These are phyloP conservation scores for Scomber japonicus DNA, from an alignment of 2,113 vertebrate genomes.

Conservation along the genomic window DNA sequence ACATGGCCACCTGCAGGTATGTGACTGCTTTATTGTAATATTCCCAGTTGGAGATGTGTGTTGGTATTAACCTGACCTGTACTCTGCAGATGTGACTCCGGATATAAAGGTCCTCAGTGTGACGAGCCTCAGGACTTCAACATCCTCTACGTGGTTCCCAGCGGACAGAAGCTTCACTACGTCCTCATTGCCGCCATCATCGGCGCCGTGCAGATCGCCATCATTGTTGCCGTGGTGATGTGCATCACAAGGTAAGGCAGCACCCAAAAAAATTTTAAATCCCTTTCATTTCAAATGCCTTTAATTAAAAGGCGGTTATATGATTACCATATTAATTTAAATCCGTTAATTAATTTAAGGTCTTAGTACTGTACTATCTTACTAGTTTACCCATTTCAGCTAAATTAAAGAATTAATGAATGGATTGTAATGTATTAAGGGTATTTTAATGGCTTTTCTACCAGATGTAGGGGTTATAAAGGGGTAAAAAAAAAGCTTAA, in stretches of 20 bases:
- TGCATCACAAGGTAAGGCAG: conserved; percentile 92
- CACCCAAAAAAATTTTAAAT: too few relatives aligned
- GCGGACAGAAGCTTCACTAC: conserved; percentile 96
- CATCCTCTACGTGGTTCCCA: conserved; percentile 97
- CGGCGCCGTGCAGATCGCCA: conserved; percentile 95
- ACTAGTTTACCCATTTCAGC: too few relatives aligned
- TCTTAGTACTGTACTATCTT: too few relatives aligned
- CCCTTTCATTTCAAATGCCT: too few relatives aligned
- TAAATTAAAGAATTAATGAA: too few relatives aligned
- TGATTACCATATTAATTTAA: too few relatives aligned
- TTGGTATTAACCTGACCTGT: background rate
- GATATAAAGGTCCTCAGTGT: conserved; percentile 94
- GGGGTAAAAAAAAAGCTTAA: too few relatives aligned
- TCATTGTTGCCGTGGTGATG: conserved; percentile 98
- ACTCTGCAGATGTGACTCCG: conserved; percentile 90
- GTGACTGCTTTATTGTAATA: conserved; percentile 42
- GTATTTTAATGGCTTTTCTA: too few relatives aligned
- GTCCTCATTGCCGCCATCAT: conserved; percentile 97
- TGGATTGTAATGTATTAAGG: too few relatives aligned
- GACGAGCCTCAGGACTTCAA: conserved; percentile 96
- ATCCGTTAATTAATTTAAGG: too few relatives aligned
- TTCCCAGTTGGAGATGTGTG: background rate
- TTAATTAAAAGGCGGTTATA: too few relatives aligned
- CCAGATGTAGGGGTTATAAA: too few relatives aligned
- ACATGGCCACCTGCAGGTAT: conserved; percentile 94